Base-by-base conservation (phyloP, 2,113 vertebrate species). In the Vidua macroura region DNA sequence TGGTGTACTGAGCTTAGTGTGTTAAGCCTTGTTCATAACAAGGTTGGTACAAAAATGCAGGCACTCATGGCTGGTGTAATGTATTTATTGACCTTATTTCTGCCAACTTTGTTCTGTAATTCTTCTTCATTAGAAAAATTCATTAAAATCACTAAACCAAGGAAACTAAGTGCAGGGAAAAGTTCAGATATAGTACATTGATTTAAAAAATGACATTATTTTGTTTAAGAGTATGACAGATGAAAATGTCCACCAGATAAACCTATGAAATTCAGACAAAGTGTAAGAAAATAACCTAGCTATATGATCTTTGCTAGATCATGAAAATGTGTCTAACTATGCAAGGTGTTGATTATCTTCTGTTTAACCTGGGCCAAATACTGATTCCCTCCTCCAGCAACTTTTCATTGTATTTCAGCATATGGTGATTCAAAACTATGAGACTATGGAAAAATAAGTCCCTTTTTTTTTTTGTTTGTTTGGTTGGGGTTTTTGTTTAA, bases 41-140 rank as follows among this genome's bases (percentile, higher is more conserved):
- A 83, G n/a, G 15, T 25, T 67, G 70, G 69, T 62, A 58, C n/a
- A 91, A 75, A 93, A 73, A 55, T 77, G 22, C 13, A 55, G 63
- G 15, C 15, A 56, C 5, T 59, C 31, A 7, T 58, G 44, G 35
- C 58, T 85, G 25, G 33, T 83, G 51, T 75, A 91, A 81, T 2
- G 3, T 33, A 62, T 62, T 73, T 93, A 72, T 84, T 62, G 53
- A 92, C n/a, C 41, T 90, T 72, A 43, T 64, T 83, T 85, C 69
- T 95, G 22, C 4, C 62, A 83, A 17, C 11, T 93, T 76, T 69
- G 30, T 30, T 82, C 58, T 48, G 35, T 83, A 67, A 58, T 78
- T 84, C 90, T 90, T 83, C 41, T 80, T 95, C 46, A 69, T 81
- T 67, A 81, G 72, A 81, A 91, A 86, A 88, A 68, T 18, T 59